phyloP scores from a whole-genome alignment of 2,888 invertebrate species.

The Gymnocheta viridis region DNA sequence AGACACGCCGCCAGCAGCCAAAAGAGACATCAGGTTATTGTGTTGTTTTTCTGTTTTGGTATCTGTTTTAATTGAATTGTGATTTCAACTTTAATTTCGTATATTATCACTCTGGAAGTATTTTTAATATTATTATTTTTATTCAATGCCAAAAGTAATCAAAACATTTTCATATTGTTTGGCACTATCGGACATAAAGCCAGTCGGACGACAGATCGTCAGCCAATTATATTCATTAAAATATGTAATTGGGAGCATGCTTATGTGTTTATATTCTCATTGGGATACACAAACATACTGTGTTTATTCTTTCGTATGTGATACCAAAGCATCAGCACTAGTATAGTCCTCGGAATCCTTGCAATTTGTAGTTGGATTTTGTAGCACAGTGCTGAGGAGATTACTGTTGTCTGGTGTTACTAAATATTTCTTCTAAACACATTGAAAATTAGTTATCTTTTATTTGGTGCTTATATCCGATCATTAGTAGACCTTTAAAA shows the following conservation, averaged over 20 bases:
- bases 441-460: too few species aligned
- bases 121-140: slow-evolving; percentile 25
- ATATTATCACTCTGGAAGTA: not conserved
- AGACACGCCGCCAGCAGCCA: not conserved
- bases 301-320: not conserved
- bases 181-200: not conserved
- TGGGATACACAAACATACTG: not conserved
- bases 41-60: not conserved
- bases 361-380: not conserved
- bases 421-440: not conserved
- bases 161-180: slow-evolving; percentile 39
- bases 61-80: slow-evolving; percentile 12
- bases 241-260: not conserved
- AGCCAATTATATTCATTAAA: not conserved
- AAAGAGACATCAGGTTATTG: not conserved
- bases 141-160: slow-evolving; percentile 44
- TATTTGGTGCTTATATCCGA: too few species aligned
- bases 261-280: not conserved
- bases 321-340: not conserved
- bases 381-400: not conserved
- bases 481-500: too few species aligned
- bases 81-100: slow-evolving; percentile 19
- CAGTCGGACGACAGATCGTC: not conserved
- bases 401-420: not conserved
- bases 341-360: not conserved